These are phyloP conservation scores for Pogoniulus pusillus DNA, from an alignment of 2,797 vertebrate genomes.

Conservation along the genomic window DNA sequence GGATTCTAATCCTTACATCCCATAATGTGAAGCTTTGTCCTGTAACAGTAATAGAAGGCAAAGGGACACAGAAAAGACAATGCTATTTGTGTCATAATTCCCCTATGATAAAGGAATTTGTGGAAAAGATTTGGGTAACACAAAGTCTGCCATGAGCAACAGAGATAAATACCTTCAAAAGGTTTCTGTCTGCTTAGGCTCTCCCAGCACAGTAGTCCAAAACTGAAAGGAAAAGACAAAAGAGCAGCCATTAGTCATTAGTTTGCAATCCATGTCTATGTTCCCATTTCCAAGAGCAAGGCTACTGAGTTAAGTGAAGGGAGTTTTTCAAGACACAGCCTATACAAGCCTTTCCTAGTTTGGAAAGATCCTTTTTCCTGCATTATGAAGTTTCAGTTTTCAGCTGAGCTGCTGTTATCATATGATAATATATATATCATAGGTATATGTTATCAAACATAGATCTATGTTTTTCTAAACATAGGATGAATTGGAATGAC, in stretches of 20 bases:
- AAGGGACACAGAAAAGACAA: background rate
- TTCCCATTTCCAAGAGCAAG: background rate
- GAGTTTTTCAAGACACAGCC: background rate
- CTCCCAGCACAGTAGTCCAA: conserved; percentile 77
- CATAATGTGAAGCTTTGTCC: background rate
- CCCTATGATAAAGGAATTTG: background rate
- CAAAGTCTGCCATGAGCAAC: background rate
- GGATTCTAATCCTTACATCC: background rate
- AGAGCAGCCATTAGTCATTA: background rate
- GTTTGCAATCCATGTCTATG: background rate
- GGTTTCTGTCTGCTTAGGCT: conserved; percentile 71
- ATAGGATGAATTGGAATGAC: background rate
- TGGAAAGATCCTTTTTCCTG: background rate
- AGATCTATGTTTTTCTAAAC: no score
- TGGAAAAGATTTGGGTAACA: background rate
- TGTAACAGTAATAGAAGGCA: background rate
- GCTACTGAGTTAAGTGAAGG: background rate
- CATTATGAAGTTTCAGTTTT: background rate
- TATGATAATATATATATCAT: no score
- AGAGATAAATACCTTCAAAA: conserved; percentile 71
- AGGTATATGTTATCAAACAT: no score
- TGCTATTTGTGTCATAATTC: background rate
- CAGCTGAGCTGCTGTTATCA: background rate
- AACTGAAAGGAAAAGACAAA: conserved; percentile 44
- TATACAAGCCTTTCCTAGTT: background rate